These are phyloP conservation scores for Macaria liturata DNA, from an alignment of 2,888 invertebrate species.

Conservation along the genomic window DNA sequence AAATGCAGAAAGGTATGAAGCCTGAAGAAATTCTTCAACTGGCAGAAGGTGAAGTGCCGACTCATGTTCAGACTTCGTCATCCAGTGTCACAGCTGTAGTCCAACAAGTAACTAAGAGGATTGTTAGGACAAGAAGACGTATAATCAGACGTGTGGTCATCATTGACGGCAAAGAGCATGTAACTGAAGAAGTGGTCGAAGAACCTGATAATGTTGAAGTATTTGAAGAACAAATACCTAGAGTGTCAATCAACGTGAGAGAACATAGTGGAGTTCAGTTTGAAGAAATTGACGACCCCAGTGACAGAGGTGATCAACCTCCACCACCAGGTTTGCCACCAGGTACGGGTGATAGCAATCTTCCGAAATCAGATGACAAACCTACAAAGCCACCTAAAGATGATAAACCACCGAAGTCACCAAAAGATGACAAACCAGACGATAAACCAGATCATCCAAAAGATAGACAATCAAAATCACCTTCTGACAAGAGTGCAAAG, in stretches of 20 bases:
- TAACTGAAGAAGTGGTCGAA: slow-evolving; percentile 92
- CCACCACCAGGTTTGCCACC: slow-evolving; percentile 41
- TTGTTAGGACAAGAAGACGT: slow-evolving; percentile 89
- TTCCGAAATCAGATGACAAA: slow-evolving; percentile 34
- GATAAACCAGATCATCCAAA: slow-evolving; percentile 33
- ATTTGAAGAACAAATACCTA: slow-evolving; percentile 87
- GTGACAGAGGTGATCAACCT: slow-evolving; percentile 46
- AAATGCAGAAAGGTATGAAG: slow-evolving; percentile 80
- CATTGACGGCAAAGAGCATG: slow-evolving; percentile 92
- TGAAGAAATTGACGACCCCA: slow-evolving; percentile 54
- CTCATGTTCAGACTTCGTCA: slow-evolving; percentile 84
- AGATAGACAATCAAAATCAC: slow-evolving; percentile 26
- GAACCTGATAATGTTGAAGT: slow-evolving; percentile 92
- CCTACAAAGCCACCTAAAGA: slow-evolving; percentile 20
- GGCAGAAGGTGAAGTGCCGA: slow-evolving; percentile 64
- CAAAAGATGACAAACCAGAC: slow-evolving; percentile 27
- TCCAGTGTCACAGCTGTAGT: slow-evolving; percentile 91
- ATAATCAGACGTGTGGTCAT: slow-evolving; percentile 90
- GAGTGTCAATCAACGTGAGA: slow-evolving; percentile 86
- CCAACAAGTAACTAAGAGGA: slow-evolving; percentile 90
- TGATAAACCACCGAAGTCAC: slow-evolving; percentile 18
- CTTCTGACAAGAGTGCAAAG: slow-evolving; percentile 34
- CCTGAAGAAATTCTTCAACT: slow-evolving; percentile 74
- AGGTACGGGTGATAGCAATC: slow-evolving; percentile 32
- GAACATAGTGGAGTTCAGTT: slow-evolving; percentile 79